These are phyloP conservation scores for Ophioderma brevispina DNA, from an alignment of 35 echinoderm and acorn worm genomes.

Conservation along the genomic window DNA sequence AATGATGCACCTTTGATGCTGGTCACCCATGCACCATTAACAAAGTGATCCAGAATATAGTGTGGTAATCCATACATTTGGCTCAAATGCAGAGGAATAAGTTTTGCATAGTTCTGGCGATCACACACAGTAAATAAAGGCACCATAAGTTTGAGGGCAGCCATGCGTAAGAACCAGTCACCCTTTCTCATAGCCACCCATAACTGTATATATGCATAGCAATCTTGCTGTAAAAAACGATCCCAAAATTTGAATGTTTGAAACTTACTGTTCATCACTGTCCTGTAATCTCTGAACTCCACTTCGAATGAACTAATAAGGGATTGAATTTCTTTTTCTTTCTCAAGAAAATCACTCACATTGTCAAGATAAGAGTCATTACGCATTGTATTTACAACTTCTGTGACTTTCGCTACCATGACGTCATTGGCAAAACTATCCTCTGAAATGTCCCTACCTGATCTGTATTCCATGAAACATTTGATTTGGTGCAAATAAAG, in stretches of 20 bases:
- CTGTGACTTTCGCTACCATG: neutral
- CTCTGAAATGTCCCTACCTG: neutral
- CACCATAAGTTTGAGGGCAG: slow-evolving; percentile 16
- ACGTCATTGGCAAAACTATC: neutral
- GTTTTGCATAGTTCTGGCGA: slow-evolving; percentile 39
- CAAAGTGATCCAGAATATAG: slow-evolving; percentile 30
- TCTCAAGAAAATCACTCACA: neutral
- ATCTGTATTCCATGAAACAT: neutral
- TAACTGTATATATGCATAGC: slow-evolving; percentile 22
- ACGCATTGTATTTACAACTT: neutral
- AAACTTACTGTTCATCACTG: slow-evolving; percentile 11
- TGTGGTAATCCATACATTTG: slow-evolving; percentile 31
- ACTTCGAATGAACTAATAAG: neutral
- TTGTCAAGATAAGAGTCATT: neutral
- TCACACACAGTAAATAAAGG: slow-evolving; percentile 60
- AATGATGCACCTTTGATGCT: slow-evolving; percentile 36
- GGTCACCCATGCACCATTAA: slow-evolving; percentile 52
- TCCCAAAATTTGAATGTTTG: slow-evolving; percentile 48
- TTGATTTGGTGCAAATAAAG: neutral
- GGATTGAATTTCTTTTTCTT: neutral
- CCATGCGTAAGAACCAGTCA: neutral
- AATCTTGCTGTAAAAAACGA: slow-evolving; percentile 34
- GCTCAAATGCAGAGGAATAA: slow-evolving; percentile 33
- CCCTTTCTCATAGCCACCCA: slow-evolving; percentile 17
- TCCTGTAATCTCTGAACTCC: slow-evolving; percentile 12